Evolutionary conservation across 2,888 invertebrate genomes (phyloP), one percentile per base, ranked within the genome.

Genomic region (Chrysolina americana): DNA sequence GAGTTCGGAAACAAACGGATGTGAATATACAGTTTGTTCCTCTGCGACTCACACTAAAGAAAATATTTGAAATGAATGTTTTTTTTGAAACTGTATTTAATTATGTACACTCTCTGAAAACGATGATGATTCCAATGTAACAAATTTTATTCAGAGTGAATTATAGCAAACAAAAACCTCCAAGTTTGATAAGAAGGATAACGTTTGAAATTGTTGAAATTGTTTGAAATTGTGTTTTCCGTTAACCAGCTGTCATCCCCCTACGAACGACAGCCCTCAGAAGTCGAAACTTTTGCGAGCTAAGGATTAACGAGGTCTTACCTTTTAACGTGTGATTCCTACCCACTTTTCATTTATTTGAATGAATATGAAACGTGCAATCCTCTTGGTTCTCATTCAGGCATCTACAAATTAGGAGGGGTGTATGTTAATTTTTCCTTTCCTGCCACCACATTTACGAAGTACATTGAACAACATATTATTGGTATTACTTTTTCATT

Each of bases 331-430:
- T n/a, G n/a, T n/a, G n/a, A n/a, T n/a, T n/a, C n/a, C n/a, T 56
- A 17, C 23, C 56, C 56, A 13, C n/a, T 56, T 56, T 56, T 56
- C 17, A n/a, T 56, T 21, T 56, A 56, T 56, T 56, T 56, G 11
- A 21, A 56, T 17, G 56, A 56, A n/a, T 56, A 56, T 56, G 56
- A 56, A 56, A 56, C 56, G 11, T n/a, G 17, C 56, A 56, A 56
- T 17, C 56, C 56, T 17, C 17, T 56, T n/a, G 56, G 56, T 17
- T 56, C 56, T 21, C 56, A 56, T 56, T 19, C 56, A 56, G 56
- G 56, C 17, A n/a, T 56, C 15, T 56, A 56, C 56, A 56, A 56
- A 56, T 56, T 56, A 17, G 56, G 56, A 56, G 56, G 21, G 11
- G 56, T 56, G 13, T 56, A 56, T 56, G 17, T 56, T 13, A 56